Conservation (phyloP, 2,113 vertebrate species). For the Dipodomys ordii region DNA sequence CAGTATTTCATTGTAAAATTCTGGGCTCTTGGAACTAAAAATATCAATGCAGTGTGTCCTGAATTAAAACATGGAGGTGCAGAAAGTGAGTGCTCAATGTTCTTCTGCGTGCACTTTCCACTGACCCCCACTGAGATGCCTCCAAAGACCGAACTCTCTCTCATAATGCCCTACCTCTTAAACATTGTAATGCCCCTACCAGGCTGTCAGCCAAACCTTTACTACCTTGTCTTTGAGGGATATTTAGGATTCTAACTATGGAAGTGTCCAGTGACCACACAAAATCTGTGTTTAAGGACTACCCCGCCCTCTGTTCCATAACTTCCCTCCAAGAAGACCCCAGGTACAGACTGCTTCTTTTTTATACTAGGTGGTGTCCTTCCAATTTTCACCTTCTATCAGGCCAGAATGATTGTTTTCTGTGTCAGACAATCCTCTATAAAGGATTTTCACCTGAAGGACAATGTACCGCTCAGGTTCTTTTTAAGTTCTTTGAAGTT, state of each 20-base stretch:
- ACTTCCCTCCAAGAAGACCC: neutral
- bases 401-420: neutral
- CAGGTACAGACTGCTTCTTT: neutral
- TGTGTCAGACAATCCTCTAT: neutral
- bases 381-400: neutral
- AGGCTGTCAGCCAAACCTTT: neutral
- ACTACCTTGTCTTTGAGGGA: neutral
- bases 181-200: neutral
- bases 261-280: neutral
- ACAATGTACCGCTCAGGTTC: neutral
- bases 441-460: neutral
- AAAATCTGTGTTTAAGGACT: neutral
- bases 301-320: neutral
- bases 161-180: neutral
- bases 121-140: too few relatives aligned
- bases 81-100: neutral
- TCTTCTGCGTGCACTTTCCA: too few relatives aligned
- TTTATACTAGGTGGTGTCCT: neutral
- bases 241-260: neutral
- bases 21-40: neutral
- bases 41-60: neutral
- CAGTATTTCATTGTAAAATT: slow-evolving; percentile 1
- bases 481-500: neutral
- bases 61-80: neutral
- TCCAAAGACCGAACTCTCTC: too few relatives aligned